Conservation (phyloP, 2,888 invertebrate genomes). For the Ceraclea dissimilis region DNA sequence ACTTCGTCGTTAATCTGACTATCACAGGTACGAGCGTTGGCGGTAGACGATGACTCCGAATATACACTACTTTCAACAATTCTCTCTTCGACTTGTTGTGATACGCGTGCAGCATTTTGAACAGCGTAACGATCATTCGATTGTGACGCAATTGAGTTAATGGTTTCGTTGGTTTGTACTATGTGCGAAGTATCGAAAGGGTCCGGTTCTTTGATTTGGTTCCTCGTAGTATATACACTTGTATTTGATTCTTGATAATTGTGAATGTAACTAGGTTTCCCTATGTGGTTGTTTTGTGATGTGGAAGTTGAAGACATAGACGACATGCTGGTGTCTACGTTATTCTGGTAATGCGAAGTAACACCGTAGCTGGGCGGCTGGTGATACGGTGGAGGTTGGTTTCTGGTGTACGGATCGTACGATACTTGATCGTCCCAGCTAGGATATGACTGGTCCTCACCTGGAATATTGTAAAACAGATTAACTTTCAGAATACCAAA, state of each 20-base stretch:
- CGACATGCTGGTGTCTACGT: not conserved
- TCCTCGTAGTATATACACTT: constrained; percentile 10
- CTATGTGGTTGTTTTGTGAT: not conserved
- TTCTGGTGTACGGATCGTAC: constrained; percentile 9
- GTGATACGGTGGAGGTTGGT: constrained; percentile 45
- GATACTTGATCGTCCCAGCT: constrained; percentile 41
- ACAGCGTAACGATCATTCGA: not conserved
- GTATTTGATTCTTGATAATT: not conserved
- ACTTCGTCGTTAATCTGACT: constrained; percentile 5
- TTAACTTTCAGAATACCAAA: not conserved
- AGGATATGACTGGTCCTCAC: constrained; percentile 38
- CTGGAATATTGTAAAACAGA: constrained; percentile 27
- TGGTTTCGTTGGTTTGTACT: not conserved
- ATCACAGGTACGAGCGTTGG: not conserved
- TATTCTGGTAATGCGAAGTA: constrained; percentile 30
- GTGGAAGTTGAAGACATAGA: not conserved
- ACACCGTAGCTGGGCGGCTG: constrained; percentile 50
- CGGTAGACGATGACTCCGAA: constrained; percentile 1
- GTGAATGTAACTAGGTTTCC: not conserved
- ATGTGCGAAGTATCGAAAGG: constrained; percentile 60
- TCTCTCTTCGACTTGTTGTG: not conserved
- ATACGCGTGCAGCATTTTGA: not conserved
- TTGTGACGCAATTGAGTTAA: not conserved
- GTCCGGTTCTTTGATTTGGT: constrained; percentile 34
- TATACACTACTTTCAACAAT: constrained; percentile 17